These are phyloP conservation scores for Uria lomvia DNA, from an alignment of 2,113 vertebrate genomes.

Conservation along the genomic window DNA sequence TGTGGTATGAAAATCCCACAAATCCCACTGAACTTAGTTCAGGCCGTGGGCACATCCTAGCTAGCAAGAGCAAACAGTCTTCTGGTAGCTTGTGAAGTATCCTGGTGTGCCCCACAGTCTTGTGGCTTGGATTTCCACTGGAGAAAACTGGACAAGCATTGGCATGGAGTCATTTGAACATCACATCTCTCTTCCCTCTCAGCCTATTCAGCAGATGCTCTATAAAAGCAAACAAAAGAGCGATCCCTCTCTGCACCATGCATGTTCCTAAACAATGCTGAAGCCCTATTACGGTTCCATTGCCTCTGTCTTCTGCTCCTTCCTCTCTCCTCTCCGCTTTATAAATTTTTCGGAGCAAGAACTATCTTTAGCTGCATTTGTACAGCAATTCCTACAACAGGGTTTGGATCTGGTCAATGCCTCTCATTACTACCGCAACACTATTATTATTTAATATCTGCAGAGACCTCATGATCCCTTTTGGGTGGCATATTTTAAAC, in stretches of 20 bases:
- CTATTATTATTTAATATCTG: conserved; percentile 34
- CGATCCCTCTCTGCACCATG: neutral
- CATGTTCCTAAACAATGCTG: neutral
- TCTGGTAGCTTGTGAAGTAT: neutral
- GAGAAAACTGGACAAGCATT: neutral
- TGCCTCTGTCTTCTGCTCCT: neutral
- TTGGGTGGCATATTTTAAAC: neutral
- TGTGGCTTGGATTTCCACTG: neutral
- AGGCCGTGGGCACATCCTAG: neutral
- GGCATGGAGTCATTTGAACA: neutral
- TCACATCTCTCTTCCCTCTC: neutral
- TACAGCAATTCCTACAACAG: neutral
- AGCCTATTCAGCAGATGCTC: neutral
- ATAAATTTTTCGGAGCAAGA: neutral
- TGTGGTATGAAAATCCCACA: neutral
- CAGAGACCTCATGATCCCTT: neutral
- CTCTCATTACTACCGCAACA: neutral
- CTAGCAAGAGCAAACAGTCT: neutral
- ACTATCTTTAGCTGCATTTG: neutral
- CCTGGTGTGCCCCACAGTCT: neutral
- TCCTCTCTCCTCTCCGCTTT: neutral
- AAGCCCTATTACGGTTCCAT: neutral
- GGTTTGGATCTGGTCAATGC: neutral
- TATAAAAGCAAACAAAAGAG: neutral
- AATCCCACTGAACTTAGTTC: neutral